Conservation (phyloP, 1,140 invertebrate species). For the Papilio helenus region DNA sequence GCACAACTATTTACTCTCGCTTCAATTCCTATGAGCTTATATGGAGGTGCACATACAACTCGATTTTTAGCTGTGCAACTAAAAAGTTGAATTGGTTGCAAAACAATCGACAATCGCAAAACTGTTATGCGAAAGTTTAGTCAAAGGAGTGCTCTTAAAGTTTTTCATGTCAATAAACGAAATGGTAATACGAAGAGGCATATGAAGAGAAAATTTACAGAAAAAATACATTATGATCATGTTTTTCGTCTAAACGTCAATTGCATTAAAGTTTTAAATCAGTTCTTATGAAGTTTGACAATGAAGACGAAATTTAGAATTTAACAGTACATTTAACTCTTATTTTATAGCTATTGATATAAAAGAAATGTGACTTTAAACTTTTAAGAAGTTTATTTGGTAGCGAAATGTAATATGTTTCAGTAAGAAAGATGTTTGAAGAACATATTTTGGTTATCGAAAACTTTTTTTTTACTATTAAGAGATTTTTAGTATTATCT, state of each 20-base stretch:
- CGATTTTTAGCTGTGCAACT: too few species aligned
- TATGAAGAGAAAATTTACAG: neutral
- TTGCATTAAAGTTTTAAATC: conserved; percentile 8
- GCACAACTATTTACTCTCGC: too few species aligned
- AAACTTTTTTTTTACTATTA: neutral
- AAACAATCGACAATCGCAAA: too few species aligned
- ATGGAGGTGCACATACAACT: too few species aligned
- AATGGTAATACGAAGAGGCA: neutral
- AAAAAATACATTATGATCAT: neutral
- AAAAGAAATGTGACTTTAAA: conserved; percentile 24
- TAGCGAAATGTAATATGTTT: neutral
- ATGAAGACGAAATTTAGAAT: conserved; percentile 16
- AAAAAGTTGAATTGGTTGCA: too few species aligned
- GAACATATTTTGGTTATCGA: conserved; percentile 11
- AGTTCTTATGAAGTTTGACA: conserved; percentile 4
- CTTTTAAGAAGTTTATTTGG: conserved; percentile 13
- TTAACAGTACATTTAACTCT: conserved; percentile 8
- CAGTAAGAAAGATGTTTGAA: neutral
- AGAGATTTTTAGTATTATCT: neutral
- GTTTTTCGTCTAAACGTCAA: neutral
- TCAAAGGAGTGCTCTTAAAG: too few species aligned
- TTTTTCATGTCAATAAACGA: too few species aligned
- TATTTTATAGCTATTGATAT: conserved; percentile 18
- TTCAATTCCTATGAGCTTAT: too few species aligned
- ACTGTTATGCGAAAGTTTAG: too few species aligned